Conservation (phyloP, 2,888 invertebrate species). For the Platycheirus albimanus region DNA sequence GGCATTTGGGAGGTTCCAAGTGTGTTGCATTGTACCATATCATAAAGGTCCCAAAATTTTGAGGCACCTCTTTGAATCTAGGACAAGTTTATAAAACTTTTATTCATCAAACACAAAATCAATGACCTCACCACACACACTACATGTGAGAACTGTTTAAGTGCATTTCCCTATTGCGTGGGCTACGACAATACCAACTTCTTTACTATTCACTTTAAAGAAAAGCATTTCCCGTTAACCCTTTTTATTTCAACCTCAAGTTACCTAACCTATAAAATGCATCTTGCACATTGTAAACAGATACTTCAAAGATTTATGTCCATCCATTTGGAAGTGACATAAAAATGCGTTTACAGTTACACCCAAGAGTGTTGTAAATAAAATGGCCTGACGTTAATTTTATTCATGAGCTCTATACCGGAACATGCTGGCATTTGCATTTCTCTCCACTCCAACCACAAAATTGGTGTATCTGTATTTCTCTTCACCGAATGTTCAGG, state of each 20-base stretch:
- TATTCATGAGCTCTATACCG: constrained; percentile 58
- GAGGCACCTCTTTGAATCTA: not conserved
- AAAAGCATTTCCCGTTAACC: constrained; percentile 28
- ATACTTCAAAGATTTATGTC: constrained; percentile 52
- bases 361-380: constrained; percentile 52
- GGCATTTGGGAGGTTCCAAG: no score
- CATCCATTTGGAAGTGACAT: constrained; percentile 69
- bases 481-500: not conserved
- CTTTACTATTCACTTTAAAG: not conserved
- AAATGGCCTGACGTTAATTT: constrained; percentile 50
- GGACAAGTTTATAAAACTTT: not conserved
- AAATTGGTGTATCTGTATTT: not conserved
- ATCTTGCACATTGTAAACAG: constrained; percentile 40
- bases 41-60: no score
- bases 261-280: constrained; percentile 51
- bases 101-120: not conserved
- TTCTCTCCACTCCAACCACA: constrained; percentile 35
- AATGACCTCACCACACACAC: not conserved
- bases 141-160: not conserved
- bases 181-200: not conserved
- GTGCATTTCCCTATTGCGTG: constrained; percentile 18
- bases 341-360: constrained; percentile 68
- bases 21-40: no score
- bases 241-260: constrained; percentile 42
- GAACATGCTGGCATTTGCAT: constrained; percentile 58